Base-by-base conservation (phyloP, 2,888 invertebrate species). In the Phasia obesa region DNA sequence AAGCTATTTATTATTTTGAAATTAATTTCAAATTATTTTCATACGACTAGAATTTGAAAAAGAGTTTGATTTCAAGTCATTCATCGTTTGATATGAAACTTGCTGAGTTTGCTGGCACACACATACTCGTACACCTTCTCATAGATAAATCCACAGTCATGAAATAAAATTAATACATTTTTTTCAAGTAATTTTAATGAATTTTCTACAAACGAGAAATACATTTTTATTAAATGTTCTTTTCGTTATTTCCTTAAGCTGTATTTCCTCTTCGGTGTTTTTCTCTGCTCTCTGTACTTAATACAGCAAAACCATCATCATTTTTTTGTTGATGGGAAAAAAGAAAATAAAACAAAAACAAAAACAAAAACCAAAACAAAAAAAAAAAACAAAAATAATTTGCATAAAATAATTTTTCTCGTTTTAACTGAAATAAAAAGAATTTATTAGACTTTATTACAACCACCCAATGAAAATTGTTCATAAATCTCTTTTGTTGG, bases 341-440 rank as follows among this genome's bases (percentile, higher is more conserved):
- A n/a, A n/a, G n/a, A n/a, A n/a, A n/a, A n/a, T n/a, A n/a, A n/a
- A n/a, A n/a, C n/a, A 49, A 47, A 77, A 65, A 47, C 15, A 57
- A 57, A 44, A 79, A 2, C 1, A 35, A 11, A 35, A 35, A 35
- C 9, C 2, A 3, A 27, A 3, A 31, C 6, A 44, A 47, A 64
- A 47, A 47, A 17, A 13, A 47, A 47, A 42, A n/a, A 19, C 17
- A 9, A 64, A 77, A 67, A 78, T 88, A 87, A 89, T 89, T 89
- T 89, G 87, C 89, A 89, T 89, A 88, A 86, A 86, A 88, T 88
- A 88, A 87, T 86, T 85, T 87, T 83, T 81, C 79, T 87, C 85
- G 74, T 86, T 85, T 85, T 86, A 87, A 71, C 65, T 75, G n/a
- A n/a, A n/a, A n/a, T 75, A 59, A 78, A 78, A 71, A 64, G 76